Conservation (phyloP, 2,888 invertebrate genomes). For the Troides aeacus region DNA sequence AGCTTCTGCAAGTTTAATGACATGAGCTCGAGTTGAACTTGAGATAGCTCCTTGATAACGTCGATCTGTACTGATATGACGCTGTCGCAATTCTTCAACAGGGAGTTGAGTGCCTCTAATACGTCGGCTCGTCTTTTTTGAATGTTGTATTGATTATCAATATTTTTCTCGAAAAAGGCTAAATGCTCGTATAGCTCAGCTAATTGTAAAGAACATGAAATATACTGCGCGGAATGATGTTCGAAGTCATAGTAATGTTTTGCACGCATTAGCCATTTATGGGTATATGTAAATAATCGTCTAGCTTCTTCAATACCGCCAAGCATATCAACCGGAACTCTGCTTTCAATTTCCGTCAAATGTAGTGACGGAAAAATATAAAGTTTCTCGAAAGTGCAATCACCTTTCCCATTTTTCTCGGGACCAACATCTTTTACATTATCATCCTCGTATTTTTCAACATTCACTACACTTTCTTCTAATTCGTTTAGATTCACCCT, state of each 20-base stretch:
- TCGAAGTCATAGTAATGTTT: conserved; percentile 80
- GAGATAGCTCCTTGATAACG: conserved; percentile 80
- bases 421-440: conserved; percentile 58
- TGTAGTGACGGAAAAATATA: conserved; percentile 61
- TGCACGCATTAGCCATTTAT: conserved; percentile 81
- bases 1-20: conserved; percentile 80
- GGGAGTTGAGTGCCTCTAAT: conserved; percentile 77
- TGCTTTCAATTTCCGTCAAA: conserved; percentile 60
- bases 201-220: conserved; percentile 79
- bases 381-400: conserved; percentile 47
- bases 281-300: conserved; percentile 76
- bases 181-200: conserved; percentile 84
- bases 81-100: conserved; percentile 73
- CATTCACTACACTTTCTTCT: conserved; percentile 41
- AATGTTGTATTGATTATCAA: conserved; percentile 81
- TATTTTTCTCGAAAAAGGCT: conserved; percentile 85
- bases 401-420: conserved; percentile 62
- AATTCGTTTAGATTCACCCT: conserved; percentile 50
- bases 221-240: conserved; percentile 79
- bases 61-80: conserved; percentile 77
- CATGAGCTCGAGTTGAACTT: conserved; percentile 82
- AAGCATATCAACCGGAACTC: conserved; percentile 53
- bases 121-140: conserved; percentile 81
- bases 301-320: conserved; percentile 71
- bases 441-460: conserved; percentile 54